Conservation (phyloP, 2,797 vertebrate species). For the Silurus lanzhouensis region DNA sequence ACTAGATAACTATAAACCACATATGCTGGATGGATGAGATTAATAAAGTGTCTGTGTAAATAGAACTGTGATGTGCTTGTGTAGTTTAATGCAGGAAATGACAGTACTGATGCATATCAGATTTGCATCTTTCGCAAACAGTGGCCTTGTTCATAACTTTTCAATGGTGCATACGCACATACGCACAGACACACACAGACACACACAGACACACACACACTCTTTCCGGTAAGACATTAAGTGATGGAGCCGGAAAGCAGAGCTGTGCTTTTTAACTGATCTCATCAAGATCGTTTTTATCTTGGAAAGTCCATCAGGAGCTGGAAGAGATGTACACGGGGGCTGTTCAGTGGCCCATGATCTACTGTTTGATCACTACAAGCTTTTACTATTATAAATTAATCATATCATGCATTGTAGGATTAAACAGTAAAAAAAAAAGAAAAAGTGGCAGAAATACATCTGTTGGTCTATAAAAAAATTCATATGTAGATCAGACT, state of each 20-base stretch:
- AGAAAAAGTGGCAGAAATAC: too few species aligned
- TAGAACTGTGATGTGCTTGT: neutral
- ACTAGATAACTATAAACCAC: too few species aligned
- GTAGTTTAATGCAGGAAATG: neutral
- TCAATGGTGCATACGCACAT: neutral
- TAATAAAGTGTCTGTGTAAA: neutral
- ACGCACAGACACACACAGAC: neutral
- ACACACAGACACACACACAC: neutral
- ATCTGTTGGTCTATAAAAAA: too few species aligned
- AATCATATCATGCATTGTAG: neutral
- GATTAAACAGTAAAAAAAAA: neutral
- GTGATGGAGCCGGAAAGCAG: neutral
- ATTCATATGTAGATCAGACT: too few species aligned
- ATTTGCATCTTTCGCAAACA: neutral
- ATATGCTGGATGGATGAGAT: too few species aligned
- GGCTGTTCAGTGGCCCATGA: neutral
- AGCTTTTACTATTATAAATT: neutral
- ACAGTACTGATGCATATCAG: neutral
- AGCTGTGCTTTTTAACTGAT: neutral
- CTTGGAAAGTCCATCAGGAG: neutral
- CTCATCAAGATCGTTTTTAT: neutral
- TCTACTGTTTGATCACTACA: neutral
- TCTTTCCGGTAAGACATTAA: constrained; percentile 5
- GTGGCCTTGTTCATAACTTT: neutral
- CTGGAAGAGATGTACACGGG: neutral